Evolutionary conservation across 2,888 invertebrate species (phyloP), one percentile per base, ranked within the genome.

Genomic region (Conops quadrifasciatus): DNA sequence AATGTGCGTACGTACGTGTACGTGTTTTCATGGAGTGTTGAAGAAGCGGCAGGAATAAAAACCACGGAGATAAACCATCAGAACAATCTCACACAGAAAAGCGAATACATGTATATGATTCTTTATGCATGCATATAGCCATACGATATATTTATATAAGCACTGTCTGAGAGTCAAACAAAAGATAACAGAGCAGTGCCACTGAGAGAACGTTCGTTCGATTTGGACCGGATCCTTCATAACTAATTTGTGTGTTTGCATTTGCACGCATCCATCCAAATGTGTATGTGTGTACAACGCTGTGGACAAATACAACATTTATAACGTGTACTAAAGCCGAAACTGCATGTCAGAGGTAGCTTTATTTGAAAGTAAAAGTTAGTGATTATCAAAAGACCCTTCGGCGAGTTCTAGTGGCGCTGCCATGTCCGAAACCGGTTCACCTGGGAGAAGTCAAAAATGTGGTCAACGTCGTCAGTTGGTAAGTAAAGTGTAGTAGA

Each of bases 391-490:
- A 58, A 58, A 58, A 58, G 13, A 58, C 58, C 15, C 53, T 53
- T 53, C 11, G 26, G 28, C 13, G 26, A 15, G 16, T 58, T 26
- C 26, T 59, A 30, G 7, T 28, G n/a, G 53, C 62, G 73, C 68
- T 78, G 81, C 79, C 81, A 85, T 85, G 85, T 85, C 86, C 81
- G 86, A 85, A 81, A 82, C 84, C 80, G 85, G 83, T 81, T 85
- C 84, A 80, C 81, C 81, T 78, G 81, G 79, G 76, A 83, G 83
- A 78, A 82, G 78, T 78, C 79, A 80, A 70, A 83, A 80, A 80
- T 79, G 80, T 76, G 82, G 80, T 77, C 82, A 79, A 72, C 81
- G 75, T 64, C 85, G 86, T 70, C 85, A 86, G 81, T 81, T 86
- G 85, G 85, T 86, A 79, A 84, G 85, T 85, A 78, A 24, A 16